Evolutionary conservation across 2,797 vertebrate genomes (phyloP).

Genomic region (Naso thynnoides): DNA sequence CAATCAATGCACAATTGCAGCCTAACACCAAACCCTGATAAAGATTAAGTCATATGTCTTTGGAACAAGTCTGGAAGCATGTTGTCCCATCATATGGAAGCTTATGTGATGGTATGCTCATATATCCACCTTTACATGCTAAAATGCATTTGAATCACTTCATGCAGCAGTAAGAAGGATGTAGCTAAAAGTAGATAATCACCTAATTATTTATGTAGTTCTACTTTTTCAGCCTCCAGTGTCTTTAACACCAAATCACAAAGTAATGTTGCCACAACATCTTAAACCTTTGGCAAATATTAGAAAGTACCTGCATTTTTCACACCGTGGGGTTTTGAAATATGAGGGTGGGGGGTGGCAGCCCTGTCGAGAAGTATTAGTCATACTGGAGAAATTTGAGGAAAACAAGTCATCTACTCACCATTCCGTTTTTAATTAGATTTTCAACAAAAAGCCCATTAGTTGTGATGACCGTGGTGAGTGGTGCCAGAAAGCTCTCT

Average conservation of each 20-base stretch:
- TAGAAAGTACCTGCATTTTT: neutral
- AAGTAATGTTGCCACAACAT: neutral
- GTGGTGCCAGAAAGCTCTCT: slow-evolving; percentile 44
- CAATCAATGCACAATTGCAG: slow-evolving; percentile 44
- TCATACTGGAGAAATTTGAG: slow-evolving; percentile 49
- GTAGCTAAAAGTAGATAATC: neutral
- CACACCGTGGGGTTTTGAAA: slow-evolving; percentile 14
- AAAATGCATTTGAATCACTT: neutral
- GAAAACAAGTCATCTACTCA: slow-evolving; percentile 62
- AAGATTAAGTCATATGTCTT: slow-evolving; percentile 54
- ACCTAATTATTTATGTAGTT: neutral
- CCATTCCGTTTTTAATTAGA: slow-evolving; percentile 58
- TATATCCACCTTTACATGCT: neutral
- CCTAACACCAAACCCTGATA: slow-evolving; percentile 47
- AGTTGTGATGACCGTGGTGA: slow-evolving; percentile 50
- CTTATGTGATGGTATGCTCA: neutral
- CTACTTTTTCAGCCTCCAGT: neutral
- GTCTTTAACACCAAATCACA: neutral
- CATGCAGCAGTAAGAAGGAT: neutral
- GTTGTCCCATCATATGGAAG: neutral
- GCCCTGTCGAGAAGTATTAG: slow-evolving; percentile 39
- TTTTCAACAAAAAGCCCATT: slow-evolving; percentile 61
- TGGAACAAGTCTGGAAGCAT: slow-evolving; percentile 1
- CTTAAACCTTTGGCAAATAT: neutral
- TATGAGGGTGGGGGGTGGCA: neutral